Evolutionary conservation across 2,888 invertebrate genomes (phyloP).

Genomic region (Stratiomys singularior): DNA sequence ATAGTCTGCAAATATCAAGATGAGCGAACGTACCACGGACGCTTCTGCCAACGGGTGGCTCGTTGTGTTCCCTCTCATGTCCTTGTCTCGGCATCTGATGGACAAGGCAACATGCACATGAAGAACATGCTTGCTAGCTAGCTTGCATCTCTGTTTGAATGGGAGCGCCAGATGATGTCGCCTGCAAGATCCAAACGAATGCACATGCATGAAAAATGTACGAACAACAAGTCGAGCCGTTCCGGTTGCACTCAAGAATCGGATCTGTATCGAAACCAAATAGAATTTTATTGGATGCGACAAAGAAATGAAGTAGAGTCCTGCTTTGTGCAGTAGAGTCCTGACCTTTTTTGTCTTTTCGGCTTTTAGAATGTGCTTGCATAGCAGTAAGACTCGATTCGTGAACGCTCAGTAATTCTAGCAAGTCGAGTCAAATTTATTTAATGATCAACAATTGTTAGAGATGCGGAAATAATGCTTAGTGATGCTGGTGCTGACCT

Average conservation of each 20-base stretch:
- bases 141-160: background rate
- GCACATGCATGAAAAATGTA: constrained; percentile 21
- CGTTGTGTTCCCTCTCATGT: no score
- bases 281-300: constrained; percentile 35
- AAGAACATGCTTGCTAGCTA: no score
- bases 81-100: no score
- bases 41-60: no score
- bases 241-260: constrained; percentile 3
- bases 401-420: constrained; percentile 1
- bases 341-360: no score
- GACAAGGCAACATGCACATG: no score
- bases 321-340: background rate
- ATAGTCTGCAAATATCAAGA: no score
- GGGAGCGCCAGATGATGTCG: background rate
- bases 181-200: constrained; percentile 10
- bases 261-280: constrained; percentile 13
- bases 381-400: no score
- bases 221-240: background rate
- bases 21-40: no score
- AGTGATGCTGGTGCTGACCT: background rate
- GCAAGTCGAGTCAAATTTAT: constrained; percentile 34
- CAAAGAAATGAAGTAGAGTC: constrained; percentile 20
- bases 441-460: constrained; percentile 21
- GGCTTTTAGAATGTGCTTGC: no score
- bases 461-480: constrained; percentile 19